Percentiles rank a stretch among this genome's conserved stretches.
These are phyloP conservation scores for Apolygus lucorum DNA, from an alignment of 1,140 invertebrate species.

Conservation along the genomic window DNA sequence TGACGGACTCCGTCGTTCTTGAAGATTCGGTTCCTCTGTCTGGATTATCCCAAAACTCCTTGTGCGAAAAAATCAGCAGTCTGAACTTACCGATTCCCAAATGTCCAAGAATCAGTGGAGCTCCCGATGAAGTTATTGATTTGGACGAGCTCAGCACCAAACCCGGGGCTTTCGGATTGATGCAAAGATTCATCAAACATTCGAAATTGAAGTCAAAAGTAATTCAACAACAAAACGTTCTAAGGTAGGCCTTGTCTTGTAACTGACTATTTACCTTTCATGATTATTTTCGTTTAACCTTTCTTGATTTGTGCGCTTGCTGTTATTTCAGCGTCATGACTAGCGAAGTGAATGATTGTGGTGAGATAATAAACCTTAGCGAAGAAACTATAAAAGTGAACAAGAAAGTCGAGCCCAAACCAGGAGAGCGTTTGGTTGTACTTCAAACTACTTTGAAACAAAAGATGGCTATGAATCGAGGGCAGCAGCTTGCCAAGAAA, in stretches of 20 bases:
- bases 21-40: background rate
- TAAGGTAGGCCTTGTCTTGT: background rate
- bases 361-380: conserved; percentile 24
- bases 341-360: conserved; percentile 24
- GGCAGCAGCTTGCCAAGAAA: conserved; percentile 46
- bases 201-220: conserved; percentile 42
- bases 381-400: conserved; percentile 29
- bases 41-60: background rate
- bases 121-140: conserved; percentile 51
- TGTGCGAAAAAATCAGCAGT: background rate
- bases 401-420: conserved; percentile 41
- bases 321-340: conserved; percentile 28
- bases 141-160: conserved; percentile 41
- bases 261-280: background rate
- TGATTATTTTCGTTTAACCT: background rate
- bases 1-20: background rate
- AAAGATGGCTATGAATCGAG: conserved; percentile 51
- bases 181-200: conserved; percentile 50
- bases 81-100: conserved; percentile 2
- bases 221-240: background rate
- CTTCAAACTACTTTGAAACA: conserved; percentile 53
- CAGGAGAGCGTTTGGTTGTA: conserved; percentile 50
- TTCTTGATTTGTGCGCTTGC: conserved; percentile 14
- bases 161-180: conserved; percentile 47
- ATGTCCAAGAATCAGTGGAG: conserved; percentile 46